phyloP scores from a whole-genome alignment of 2,888 invertebrate genomes.

The Choreutis nemorana region DNA sequence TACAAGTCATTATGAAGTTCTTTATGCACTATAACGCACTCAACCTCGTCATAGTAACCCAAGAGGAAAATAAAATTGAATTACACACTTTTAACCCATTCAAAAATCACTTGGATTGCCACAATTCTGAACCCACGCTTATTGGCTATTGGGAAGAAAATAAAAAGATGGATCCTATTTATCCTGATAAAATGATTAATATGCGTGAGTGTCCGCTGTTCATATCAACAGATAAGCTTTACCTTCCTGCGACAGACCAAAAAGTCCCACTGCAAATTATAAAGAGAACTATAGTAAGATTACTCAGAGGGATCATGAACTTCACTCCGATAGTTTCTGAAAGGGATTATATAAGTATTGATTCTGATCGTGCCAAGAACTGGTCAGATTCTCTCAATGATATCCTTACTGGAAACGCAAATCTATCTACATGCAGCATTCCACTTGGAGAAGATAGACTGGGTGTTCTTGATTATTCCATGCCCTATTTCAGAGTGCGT shows the following conservation, averaged over 20 bases:
- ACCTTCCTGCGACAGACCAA: constrained; percentile 26
- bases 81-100: constrained; percentile 37
- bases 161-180: constrained; percentile 17
- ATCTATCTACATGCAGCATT: constrained; percentile 39
- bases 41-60: constrained; percentile 26
- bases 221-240: constrained; percentile 39
- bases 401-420: constrained; percentile 30
- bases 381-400: constrained; percentile 43
- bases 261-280: constrained; percentile 34
- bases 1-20: constrained; percentile 19
- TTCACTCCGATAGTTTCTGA: constrained; percentile 34
- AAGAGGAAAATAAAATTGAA: constrained; percentile 17
- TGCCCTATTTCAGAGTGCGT: constrained; percentile 36
- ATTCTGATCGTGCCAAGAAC: constrained; percentile 33
- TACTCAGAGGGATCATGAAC: constrained; percentile 35
- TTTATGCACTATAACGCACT: constrained; percentile 30
- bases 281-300: constrained; percentile 26
- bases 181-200: constrained; percentile 35
- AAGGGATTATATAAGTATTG: constrained; percentile 36
- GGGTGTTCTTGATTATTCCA: constrained; percentile 31
- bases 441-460: constrained; percentile 31
- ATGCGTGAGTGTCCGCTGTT: constrained; percentile 41
- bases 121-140: constrained; percentile 26
- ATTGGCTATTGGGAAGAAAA: constrained; percentile 24
- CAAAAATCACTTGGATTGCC: constrained; percentile 29